Evolutionary conservation across 1,140 invertebrate species (phyloP), one percentile per base, ranked within the genome.

Genomic region (Monomorium pharaonis): DNA sequence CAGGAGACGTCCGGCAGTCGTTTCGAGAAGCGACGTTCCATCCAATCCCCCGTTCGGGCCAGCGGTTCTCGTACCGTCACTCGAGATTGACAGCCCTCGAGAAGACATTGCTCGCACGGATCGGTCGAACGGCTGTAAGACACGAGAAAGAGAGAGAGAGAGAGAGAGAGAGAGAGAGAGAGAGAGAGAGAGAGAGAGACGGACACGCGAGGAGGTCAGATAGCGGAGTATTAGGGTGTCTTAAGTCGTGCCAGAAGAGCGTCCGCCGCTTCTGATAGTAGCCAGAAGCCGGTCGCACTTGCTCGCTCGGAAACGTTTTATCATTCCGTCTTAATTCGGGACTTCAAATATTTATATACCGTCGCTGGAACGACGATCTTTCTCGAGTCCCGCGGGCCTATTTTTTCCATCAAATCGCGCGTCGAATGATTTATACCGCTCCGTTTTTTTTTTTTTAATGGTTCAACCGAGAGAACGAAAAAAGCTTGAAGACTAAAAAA

Each of bases 331-430:
- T 94, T 94, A 92, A 93, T 94, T 94, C 90, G 91, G 91, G 92
- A 92, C 90, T 94, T 93, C 87, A 94, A 94, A 94, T 93, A 93
- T 94, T 94, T 94, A 94, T 94, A 94, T 93, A 94, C 89, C 90
- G 85, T 84, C 85, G 85, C 70, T 81, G 87, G 92, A 89, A 91
- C 92, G 93, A 94, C 93, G 78, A 18, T 83, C 67, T 42, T 93
- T 93, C 92, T 92, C 85, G 91, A 92, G 63, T 72, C 54, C 27
- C 67, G 67, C 51, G 27, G 60, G 54, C 67, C 90, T 93, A 92
- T 93, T 92, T 93, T 93, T 93, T 92, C 83, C 74, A 76, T 72
- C 49, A 65, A 75, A 77, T 84, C 76, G 54, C 83, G 65, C 63
- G 33, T 54, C 65, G 65, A 69, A 42, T 90, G 92, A 92, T 91